Conservation (phyloP, 2,888 invertebrate species). For the Linyphia triangularis region DNA sequence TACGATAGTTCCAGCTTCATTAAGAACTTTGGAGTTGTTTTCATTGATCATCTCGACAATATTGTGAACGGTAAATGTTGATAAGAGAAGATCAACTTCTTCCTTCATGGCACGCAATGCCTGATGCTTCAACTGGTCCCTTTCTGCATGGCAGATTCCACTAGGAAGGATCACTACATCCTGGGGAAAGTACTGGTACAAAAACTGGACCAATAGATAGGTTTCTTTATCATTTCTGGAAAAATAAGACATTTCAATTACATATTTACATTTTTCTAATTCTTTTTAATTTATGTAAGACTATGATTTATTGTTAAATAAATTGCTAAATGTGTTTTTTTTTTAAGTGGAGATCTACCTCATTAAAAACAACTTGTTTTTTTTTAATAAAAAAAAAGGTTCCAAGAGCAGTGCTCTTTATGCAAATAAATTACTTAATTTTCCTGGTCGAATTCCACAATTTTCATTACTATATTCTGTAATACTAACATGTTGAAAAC, state of each 20-base stretch:
- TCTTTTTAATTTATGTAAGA: neutral
- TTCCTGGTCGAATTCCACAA: too few species aligned
- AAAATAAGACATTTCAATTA: neutral
- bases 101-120: slow-evolving; percentile 38
- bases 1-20: slow-evolving; percentile 4
- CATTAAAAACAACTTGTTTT: neutral
- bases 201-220: slow-evolving; percentile 1
- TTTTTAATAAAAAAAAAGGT: too few species aligned
- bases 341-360: neutral
- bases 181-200: slow-evolving; percentile 9
- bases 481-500: too few species aligned
- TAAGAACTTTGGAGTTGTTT: neutral
- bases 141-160: neutral
- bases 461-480: too few species aligned
- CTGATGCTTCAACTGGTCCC: neutral
- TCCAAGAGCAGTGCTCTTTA: too few species aligned
- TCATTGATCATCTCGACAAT: neutral
- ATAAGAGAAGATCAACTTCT: slow-evolving; percentile 48
- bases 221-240: slow-evolving; percentile 35
- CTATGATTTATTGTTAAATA: neutral
- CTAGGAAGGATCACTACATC: slow-evolving; percentile 40
- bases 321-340: neutral
- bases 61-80: slow-evolving; percentile 34
- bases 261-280: neutral
- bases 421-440: too few species aligned